phyloP scores from a whole-genome alignment of 2,113 vertebrate species.

The Prinia subflava region DNA sequence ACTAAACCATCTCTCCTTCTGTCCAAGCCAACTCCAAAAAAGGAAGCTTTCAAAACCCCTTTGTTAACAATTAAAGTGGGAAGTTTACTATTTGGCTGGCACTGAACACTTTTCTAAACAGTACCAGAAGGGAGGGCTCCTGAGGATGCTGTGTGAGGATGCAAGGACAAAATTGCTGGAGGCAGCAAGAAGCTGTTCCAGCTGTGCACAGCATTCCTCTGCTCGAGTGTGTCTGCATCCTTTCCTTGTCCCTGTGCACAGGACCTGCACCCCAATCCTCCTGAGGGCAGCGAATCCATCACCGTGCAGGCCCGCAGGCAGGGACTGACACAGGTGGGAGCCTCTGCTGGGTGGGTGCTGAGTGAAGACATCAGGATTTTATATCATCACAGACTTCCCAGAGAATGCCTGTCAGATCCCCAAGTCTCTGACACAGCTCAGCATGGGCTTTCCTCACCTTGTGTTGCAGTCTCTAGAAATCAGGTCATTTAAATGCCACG shows the following conservation, averaged over 20 bases:
- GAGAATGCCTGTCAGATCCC: neutral
- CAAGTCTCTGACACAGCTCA: neutral
- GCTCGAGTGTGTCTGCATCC: neutral
- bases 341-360: neutral
- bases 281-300: rapidly evolving
- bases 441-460: neutral
- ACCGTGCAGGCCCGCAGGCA: neutral
- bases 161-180: neutral
- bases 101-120: neutral
- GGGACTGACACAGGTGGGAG: neutral
- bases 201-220: neutral
- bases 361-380: neutral
- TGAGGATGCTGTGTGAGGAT: neutral
- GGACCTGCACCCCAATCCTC: neutral
- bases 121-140: neutral
- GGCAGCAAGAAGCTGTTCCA: neutral
- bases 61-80: neutral
- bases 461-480: neutral
- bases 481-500: neutral
- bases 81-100: neutral
- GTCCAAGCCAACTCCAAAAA: neutral
- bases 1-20: neutral
- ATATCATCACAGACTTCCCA: neutral
- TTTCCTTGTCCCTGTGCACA: neutral
- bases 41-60: neutral